These are phyloP conservation scores for Brachylomia viminalis DNA, from an alignment of 2,888 invertebrate genomes.

Conservation along the genomic window DNA sequence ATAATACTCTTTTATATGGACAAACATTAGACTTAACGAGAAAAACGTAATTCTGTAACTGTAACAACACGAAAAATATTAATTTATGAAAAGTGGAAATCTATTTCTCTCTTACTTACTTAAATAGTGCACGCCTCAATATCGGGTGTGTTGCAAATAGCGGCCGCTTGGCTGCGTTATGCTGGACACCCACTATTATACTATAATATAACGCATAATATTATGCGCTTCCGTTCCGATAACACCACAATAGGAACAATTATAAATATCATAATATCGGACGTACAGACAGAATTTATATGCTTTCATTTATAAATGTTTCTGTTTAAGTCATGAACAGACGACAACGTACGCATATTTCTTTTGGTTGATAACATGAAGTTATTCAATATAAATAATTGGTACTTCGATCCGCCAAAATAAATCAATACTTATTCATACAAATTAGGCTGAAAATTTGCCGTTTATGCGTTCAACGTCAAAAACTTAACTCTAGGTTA, in stretches of 20 bases:
- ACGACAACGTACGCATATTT: slow-evolving; percentile 3
- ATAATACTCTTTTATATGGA: background rate
- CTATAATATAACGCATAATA: slow-evolving; percentile 50
- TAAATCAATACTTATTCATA: background rate
- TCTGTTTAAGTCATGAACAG: slow-evolving; percentile 7
- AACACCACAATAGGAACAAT: slow-evolving; percentile 60
- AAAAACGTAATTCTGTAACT: background rate
- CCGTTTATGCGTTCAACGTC: background rate
- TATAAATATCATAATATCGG: slow-evolving; percentile 39
- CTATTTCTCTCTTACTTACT: background rate
- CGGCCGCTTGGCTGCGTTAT: slow-evolving; percentile 23
- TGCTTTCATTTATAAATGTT: slow-evolving; percentile 31
- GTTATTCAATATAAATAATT: background rate
- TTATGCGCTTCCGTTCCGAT: slow-evolving; percentile 64
- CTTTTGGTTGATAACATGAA: slow-evolving; percentile 1
- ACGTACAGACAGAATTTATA: slow-evolving; percentile 38
- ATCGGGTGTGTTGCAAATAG: slow-evolving; percentile 50
- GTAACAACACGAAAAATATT: background rate
- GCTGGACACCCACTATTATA: slow-evolving; percentile 45
- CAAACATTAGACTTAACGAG: background rate
- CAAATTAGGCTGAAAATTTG: background rate
- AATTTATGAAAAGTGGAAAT: background rate
- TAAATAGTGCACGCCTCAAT: slow-evolving; percentile 12
- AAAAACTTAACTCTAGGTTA: background rate
- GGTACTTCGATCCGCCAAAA: background rate